A percentile compares a stretch with the other conserved stretches of the same genome.
Evolutionary conservation across 2,113 vertebrate species (phyloP).

Genomic region (Laticauda laticaudata): DNA sequence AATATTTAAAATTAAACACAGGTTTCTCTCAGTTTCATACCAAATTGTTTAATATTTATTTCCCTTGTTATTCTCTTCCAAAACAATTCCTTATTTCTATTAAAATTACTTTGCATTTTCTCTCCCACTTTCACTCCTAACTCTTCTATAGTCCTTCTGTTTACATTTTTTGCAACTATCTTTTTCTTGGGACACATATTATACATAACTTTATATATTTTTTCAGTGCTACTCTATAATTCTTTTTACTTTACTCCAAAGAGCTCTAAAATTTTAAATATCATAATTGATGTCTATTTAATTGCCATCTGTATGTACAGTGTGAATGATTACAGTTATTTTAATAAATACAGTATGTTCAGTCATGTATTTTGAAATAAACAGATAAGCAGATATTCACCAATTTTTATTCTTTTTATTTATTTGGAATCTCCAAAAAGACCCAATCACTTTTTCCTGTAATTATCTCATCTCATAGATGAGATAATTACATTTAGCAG

Average conservation of each 20-base stretch:
- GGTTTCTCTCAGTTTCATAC: background rate
- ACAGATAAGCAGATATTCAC: background rate
- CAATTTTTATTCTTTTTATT: background rate
- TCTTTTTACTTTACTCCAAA: background rate
- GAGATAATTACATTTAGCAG: too few species aligned
- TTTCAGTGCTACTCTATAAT: background rate
- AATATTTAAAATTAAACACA: background rate
- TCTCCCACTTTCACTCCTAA: background rate
- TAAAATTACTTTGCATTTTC: background rate
- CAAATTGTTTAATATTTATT: background rate
- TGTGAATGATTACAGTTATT: background rate
- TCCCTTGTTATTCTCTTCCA: background rate
- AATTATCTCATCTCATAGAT: background rate
- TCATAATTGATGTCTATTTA: background rate
- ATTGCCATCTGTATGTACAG: background rate
- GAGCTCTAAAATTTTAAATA: background rate
- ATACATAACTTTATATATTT: background rate
- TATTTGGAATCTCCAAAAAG: background rate
- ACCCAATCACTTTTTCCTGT: background rate
- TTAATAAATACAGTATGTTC: background rate
- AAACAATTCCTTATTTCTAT: background rate
- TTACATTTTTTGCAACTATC: background rate
- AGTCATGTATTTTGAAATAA: background rate
- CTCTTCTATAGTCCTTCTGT: background rate
- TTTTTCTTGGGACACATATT: background rate